Evolutionary conservation across 1,140 invertebrate species (phyloP).

Genomic region (Diabrotica undecimpunctata): DNA sequence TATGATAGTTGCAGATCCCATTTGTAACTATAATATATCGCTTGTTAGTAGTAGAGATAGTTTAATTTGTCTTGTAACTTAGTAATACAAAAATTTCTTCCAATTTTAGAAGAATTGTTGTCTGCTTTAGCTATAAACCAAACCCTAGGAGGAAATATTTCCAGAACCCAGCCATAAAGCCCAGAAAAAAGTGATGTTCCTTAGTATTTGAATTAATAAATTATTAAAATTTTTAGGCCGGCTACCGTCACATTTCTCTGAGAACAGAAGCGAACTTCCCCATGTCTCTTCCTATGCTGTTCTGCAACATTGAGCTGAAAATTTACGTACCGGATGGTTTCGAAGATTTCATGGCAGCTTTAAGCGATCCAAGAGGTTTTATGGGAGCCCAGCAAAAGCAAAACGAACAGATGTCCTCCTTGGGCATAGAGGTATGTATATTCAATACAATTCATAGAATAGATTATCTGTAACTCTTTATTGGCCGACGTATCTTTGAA

Average conservation of each 20-base stretch:
- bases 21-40: too few species aligned
- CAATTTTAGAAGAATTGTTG: too few species aligned
- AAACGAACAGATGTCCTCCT: conserved; percentile 87
- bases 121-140: too few species aligned
- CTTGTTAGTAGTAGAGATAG: too few species aligned
- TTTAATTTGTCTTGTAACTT: too few species aligned
- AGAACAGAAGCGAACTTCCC: conserved; percentile 98
- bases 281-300: conserved; percentile 96
- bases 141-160: too few species aligned
- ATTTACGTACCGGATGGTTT: conserved; percentile 99
- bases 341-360: conserved; percentile 96
- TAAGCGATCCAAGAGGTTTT: conserved; percentile 93
- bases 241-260: conserved; percentile 96
- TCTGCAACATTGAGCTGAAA: conserved; percentile 98
- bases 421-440: conserved; percentile 80
- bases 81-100: too few species aligned
- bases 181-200: too few species aligned
- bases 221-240: conserved; percentile 53
- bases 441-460: too few species aligned
- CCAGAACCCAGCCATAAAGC: too few species aligned
- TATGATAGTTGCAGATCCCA: too few species aligned
- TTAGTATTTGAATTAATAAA: background rate
- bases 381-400: conserved; percentile 84
- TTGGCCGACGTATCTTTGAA: conserved; percentile 7
- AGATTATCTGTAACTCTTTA: conserved; percentile 4